A percentile compares a stretch with the other conserved stretches of the same genome.
Evolutionary conservation across 1,140 invertebrate genomes (phyloP).

Genomic region (Parasteatoda tepidariorum): DNA sequence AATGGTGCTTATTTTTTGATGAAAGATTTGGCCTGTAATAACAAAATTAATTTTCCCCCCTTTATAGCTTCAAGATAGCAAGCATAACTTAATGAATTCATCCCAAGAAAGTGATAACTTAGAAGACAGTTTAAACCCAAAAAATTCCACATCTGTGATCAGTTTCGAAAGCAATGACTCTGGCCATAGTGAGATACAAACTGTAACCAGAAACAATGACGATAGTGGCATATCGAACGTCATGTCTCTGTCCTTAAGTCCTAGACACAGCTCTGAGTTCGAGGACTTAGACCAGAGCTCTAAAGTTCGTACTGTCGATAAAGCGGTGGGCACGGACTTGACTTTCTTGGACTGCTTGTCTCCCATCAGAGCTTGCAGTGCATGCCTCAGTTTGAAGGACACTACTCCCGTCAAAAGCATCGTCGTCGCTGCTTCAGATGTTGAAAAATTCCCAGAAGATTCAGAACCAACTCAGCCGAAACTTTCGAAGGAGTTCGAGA

Average conservation of each 20-base stretch:
- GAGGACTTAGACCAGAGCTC: constrained; percentile 7
- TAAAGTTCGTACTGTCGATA: constrained; percentile 21
- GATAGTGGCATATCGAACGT: constrained; percentile 42
- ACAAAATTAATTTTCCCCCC: too few relatives aligned
- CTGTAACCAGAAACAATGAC: constrained; percentile 31
- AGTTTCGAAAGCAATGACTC: constrained; percentile 49
- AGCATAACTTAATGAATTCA: constrained; percentile 37
- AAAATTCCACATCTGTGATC: constrained; percentile 36
- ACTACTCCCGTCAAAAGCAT: neutral
- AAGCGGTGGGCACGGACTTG: constrained; percentile 32
- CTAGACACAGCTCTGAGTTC: constrained; percentile 46
- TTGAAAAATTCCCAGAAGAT: neutral
- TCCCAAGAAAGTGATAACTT: constrained; percentile 46
- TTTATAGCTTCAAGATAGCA: constrained; percentile 31
- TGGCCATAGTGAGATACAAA: constrained; percentile 20
- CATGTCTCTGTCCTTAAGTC: constrained; percentile 21
- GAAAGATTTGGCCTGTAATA: too few relatives aligned
- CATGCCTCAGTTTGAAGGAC: too few relatives aligned
- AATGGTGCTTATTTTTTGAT: too few relatives aligned
- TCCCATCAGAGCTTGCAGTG: neutral
- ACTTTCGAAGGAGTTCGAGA: constrained; percentile 33
- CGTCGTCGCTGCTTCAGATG: neutral
- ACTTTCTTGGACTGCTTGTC: neutral
- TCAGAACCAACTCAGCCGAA: neutral
- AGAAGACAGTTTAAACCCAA: constrained; percentile 23